These are phyloP conservation scores for Dolichoris vasculosae DNA, from an alignment of 1,140 invertebrate genomes.

Conservation along the genomic window DNA sequence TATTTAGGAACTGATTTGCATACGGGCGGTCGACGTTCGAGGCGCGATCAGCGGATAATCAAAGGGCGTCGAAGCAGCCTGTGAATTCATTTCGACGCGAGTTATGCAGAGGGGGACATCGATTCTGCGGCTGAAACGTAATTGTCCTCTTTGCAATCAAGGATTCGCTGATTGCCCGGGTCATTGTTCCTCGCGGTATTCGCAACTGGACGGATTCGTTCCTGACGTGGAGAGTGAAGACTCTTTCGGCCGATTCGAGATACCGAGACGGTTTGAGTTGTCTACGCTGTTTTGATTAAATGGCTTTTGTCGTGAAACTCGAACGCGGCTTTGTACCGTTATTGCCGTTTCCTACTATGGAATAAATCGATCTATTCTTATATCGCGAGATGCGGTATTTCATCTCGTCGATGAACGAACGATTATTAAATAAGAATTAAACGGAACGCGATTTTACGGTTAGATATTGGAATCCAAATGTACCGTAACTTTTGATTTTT, in stretches of 20 bases:
- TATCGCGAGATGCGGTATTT: too few species aligned
- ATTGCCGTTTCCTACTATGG: not conserved
- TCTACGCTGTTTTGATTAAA: not conserved
- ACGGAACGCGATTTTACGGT: too few species aligned
- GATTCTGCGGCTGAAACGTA: not conserved
- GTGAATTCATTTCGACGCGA: slow-evolving; percentile 20
- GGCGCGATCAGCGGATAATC: slow-evolving; percentile 12
- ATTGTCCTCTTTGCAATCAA: slow-evolving; percentile 13
- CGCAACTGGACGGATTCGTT: not conserved
- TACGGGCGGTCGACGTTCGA: not conserved
- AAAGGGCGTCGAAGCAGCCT: not conserved
- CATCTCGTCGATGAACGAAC: too few species aligned
- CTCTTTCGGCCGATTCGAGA: not conserved
- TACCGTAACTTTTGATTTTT: not conserved
- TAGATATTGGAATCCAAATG: too few species aligned
- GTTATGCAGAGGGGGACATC: slow-evolving; percentile 24
- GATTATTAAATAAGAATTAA: too few species aligned
- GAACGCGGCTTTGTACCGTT: not conserved
- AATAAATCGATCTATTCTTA: too few species aligned
- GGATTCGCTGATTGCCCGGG: slow-evolving; percentile 21
- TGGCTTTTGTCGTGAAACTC: not conserved
- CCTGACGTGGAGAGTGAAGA: not conserved
- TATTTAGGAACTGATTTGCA: slow-evolving; percentile 45
- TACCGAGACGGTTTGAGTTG: not conserved
- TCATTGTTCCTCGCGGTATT: slow-evolving; percentile 2